Percentiles rank a stretch among this genome's conserved stretches.
phyloP scores from a whole-genome alignment of 1,140 invertebrate species.

The Cydia splendana region DNA sequence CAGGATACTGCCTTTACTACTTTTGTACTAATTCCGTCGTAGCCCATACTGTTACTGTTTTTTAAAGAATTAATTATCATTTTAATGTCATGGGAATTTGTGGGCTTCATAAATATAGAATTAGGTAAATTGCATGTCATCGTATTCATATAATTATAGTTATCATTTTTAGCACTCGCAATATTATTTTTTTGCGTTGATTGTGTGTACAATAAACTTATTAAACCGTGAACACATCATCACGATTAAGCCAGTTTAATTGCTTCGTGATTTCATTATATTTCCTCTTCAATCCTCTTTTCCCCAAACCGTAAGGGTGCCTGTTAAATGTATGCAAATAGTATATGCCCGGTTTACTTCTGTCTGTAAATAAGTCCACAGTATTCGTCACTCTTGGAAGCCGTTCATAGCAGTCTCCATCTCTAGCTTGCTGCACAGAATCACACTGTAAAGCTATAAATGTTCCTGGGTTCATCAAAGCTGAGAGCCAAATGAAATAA shows the following conservation, averaged over 20 bases:
- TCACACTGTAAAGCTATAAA: slow-evolving; percentile 65
- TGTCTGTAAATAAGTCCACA: slow-evolving; percentile 54
- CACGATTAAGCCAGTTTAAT: slow-evolving; percentile 7
- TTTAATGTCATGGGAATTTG: too few relatives aligned
- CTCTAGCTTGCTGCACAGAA: slow-evolving; percentile 60
- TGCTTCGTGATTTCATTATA: slow-evolving; percentile 45
- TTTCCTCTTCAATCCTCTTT: slow-evolving; percentile 56
- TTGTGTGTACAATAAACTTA: not conserved
- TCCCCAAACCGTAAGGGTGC: slow-evolving; percentile 57
- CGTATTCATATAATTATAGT: too few relatives aligned
- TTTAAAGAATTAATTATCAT: too few relatives aligned
- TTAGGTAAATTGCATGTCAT: too few relatives aligned
- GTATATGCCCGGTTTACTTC: slow-evolving; percentile 55
- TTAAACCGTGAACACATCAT: not conserved
- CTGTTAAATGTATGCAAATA: slow-evolving; percentile 56
- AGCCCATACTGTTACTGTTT: too few relatives aligned
- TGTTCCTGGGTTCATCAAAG: slow-evolving; percentile 47
- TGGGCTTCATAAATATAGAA: too few relatives aligned
- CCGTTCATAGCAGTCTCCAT: slow-evolving; percentile 55
- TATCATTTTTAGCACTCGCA: too few relatives aligned
- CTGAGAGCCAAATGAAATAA: slow-evolving; percentile 51
- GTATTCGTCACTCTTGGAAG: slow-evolving; percentile 53
- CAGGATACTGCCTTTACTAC: too few relatives aligned
- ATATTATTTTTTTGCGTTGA: too few relatives aligned
- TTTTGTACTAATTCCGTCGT: too few relatives aligned